phyloP scores from a whole-genome alignment of 2,797 vertebrate species.

The Hipposideros larvatus region DNA sequence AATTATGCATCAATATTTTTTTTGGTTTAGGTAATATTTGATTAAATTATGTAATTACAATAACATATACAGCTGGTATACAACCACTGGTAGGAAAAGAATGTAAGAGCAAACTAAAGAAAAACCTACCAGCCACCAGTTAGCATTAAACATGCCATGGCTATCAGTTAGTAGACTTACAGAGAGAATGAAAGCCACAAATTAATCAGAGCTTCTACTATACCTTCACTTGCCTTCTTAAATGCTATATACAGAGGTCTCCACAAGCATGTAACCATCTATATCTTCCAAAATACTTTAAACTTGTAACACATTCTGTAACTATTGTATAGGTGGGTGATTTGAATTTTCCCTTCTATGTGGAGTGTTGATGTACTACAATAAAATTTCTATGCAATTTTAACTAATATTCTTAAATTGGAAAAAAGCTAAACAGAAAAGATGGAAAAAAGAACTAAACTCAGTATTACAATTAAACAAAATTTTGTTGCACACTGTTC shows the following conservation, averaged over 20 bases:
- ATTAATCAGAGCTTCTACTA: not conserved
- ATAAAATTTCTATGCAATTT: slow-evolving; percentile 37
- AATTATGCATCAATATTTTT: not conserved
- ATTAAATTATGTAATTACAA: not conserved
- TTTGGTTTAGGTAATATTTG: not conserved
- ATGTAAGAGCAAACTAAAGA: slow-evolving; percentile 39
- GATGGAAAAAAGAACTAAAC: not conserved
- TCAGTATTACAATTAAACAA: not conserved
- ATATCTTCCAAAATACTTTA: not conserved
- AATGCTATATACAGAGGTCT: not conserved
- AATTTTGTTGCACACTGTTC: not conserved
- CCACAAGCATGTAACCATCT: not conserved
- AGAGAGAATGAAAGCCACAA: not conserved
- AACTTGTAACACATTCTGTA: not conserved
- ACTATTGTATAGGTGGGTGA: not conserved
- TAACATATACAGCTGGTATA: not conserved
- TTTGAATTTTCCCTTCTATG: slow-evolving; percentile 42
- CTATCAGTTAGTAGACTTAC: not conserved
- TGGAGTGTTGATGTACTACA: not conserved
- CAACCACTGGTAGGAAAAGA: not conserved
- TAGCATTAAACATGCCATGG: not conserved
- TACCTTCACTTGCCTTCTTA: not conserved
- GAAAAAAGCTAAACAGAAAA: not conserved
- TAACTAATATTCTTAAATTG: not conserved
- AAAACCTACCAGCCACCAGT: not conserved